Conservation (phyloP, 2,888 invertebrate genomes). For the Dynastes tityus region DNA sequence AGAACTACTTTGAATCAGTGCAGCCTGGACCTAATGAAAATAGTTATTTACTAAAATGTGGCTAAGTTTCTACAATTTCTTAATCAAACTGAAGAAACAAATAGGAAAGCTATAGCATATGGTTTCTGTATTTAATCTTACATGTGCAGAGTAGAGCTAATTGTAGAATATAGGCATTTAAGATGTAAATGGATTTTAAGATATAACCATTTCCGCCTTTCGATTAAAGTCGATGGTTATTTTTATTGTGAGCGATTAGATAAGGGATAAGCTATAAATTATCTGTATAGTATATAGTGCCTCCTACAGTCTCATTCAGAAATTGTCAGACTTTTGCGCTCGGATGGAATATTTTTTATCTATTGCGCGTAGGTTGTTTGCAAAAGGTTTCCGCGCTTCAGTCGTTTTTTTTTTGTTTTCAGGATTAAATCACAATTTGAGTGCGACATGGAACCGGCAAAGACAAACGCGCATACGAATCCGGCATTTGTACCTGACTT, state of each 20-base stretch:
- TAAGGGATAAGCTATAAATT: slow-evolving; percentile 25
- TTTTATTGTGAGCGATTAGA: slow-evolving; percentile 23
- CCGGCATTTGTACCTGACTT: slow-evolving; percentile 46
- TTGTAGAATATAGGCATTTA: too few relatives aligned
- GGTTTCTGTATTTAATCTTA: too few relatives aligned
- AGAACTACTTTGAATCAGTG: too few relatives aligned
- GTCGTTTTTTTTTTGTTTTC: slow-evolving; percentile 2
- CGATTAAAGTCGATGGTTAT: neutral
- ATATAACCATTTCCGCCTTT: neutral
- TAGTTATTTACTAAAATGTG: too few relatives aligned
- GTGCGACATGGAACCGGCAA: slow-evolving; percentile 19
- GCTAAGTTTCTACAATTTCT: too few relatives aligned
- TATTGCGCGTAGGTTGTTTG: slow-evolving; percentile 9
- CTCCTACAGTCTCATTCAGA: neutral
- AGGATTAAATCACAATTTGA: neutral
- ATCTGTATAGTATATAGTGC: neutral
- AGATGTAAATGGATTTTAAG: too few relatives aligned
- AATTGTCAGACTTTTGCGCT: neutral
- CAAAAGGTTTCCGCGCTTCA: slow-evolving; percentile 10
- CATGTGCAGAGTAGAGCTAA: too few relatives aligned
- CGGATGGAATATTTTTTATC: slow-evolving; percentile 1
- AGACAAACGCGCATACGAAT: slow-evolving; percentile 42
- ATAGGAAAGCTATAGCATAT: too few relatives aligned
- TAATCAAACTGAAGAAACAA: too few relatives aligned
- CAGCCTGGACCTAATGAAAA: too few relatives aligned